Evolutionary conservation across 2,113 vertebrate genomes (phyloP).

Genomic region (Nyctibius bracteatus): DNA sequence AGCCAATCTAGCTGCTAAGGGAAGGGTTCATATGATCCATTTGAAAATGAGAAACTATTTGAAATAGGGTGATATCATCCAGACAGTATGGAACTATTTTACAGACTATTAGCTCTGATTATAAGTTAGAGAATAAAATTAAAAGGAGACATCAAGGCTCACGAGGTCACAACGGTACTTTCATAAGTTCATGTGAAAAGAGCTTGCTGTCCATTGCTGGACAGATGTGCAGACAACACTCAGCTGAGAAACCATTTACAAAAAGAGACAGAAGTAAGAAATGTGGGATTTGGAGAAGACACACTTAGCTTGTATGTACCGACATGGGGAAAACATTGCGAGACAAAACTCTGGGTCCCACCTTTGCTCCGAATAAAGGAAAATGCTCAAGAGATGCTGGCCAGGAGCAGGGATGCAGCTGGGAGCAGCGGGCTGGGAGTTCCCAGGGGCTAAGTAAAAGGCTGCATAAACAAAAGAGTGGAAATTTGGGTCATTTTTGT

Average conservation of each 20-base stretch:
- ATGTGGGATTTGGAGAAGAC: not conserved
- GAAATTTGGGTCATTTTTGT: not conserved
- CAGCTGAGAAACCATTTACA: not conserved
- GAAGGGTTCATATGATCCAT: not conserved
- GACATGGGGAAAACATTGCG: accelerated
- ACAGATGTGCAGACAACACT: not conserved
- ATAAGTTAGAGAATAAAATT: not conserved
- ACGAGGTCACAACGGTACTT: not conserved
- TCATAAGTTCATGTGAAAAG: not conserved
- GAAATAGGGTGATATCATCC: not conserved
- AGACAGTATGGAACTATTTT: not conserved
- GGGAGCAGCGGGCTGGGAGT: not conserved
- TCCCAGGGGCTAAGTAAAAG: not conserved
- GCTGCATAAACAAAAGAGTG: not conserved
- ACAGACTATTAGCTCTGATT: not conserved
- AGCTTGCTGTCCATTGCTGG: accelerated
- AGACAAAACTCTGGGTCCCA: not conserved
- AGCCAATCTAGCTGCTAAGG: not conserved
- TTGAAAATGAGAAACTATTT: not conserved
- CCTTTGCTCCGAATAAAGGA: not conserved
- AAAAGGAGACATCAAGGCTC: not conserved
- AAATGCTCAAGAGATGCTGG: not conserved
- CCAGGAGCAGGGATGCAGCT: not conserved
- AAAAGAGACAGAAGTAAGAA: not conserved
- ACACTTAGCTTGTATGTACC: not conserved